Base-by-base conservation (phyloP, 2,797 vertebrate genomes). In the Taenioides sp. region DNA sequence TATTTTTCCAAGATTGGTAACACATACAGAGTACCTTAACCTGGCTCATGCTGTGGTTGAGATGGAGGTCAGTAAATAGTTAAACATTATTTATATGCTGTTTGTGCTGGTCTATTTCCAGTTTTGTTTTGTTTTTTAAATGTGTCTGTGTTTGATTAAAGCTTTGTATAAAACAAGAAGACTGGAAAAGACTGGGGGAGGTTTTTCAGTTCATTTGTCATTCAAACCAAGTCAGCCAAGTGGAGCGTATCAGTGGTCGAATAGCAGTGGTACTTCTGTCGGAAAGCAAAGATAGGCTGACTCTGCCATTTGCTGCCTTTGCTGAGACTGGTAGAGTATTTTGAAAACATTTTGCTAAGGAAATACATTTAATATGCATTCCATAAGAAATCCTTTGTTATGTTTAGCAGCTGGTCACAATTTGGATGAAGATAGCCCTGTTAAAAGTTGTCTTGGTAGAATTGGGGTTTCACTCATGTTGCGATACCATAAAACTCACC, bases 401-500 rank as follows among this genome's bases (percentile, higher is more conserved):
- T 43, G 6, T 76, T 75, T 78, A 68, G 23, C 65, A 95, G 94
- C 89, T 25, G 90, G 80, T 83, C 85, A 86, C 69, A 81, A 84
- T 57, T 78, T 89, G 37, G 76, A 70, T 0, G 82, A 85, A 14
- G 90, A 88, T 25, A 43, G 86, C 70, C 75, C 90, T 66, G 77
- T 93, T 75, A 94, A 67, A 88, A 89, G 76, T 73, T 92, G 94
- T 80, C 82, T 97, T 58, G 97, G 97, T 73, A 94, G 95, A 82
- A 95, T 94, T 54, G 97, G 96, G 70, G 95, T 98, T 72, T 97
- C 93, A 3, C 89, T 96, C 43, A 93, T 98, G 89, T 94, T 93
- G 78, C 92, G 92, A 65, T 98, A 97, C 79, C 90, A 97, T 88
- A 95, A 89, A 87, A 89, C 86, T 3, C 89, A 94, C 58, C 95